These are phyloP conservation scores for Allochrocebus solatus DNA, from an alignment of 2,797 vertebrate species.

Conservation along the genomic window DNA sequence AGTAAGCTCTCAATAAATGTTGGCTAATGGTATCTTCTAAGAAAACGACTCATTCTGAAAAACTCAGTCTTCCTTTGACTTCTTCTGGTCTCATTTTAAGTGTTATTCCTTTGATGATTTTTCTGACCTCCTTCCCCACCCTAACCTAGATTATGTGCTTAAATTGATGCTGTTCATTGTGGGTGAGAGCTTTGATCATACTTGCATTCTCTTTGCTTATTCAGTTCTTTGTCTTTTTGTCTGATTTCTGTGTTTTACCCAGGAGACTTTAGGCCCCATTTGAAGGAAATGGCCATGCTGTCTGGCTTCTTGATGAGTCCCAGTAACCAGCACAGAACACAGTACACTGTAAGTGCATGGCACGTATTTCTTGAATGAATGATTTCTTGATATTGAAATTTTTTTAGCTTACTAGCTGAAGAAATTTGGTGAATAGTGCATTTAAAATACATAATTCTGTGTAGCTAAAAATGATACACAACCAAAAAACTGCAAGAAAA, in stretches of 20 bases:
- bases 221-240: constrained; percentile 14
- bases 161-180: neutral
- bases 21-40: neutral
- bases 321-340: neutral
- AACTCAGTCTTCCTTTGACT: neutral
- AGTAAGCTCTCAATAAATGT: neutral
- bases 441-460: constrained; percentile 14
- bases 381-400: neutral
- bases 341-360: neutral
- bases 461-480: neutral
- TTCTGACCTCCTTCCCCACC: neutral
- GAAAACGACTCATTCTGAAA: neutral
- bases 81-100: neutral
- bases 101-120: neutral
- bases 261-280: neutral
- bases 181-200: neutral
- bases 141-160: neutral
- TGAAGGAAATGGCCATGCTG: neutral
- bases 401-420: neutral
- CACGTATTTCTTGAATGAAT: neutral
- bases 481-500: neutral
- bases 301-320: neutral
- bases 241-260: neutral
- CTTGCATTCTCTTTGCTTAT: neutral
- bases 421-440: neutral